Conservation (phyloP, 2,888 invertebrate genomes). For the Ectemnius cavifrons region DNA sequence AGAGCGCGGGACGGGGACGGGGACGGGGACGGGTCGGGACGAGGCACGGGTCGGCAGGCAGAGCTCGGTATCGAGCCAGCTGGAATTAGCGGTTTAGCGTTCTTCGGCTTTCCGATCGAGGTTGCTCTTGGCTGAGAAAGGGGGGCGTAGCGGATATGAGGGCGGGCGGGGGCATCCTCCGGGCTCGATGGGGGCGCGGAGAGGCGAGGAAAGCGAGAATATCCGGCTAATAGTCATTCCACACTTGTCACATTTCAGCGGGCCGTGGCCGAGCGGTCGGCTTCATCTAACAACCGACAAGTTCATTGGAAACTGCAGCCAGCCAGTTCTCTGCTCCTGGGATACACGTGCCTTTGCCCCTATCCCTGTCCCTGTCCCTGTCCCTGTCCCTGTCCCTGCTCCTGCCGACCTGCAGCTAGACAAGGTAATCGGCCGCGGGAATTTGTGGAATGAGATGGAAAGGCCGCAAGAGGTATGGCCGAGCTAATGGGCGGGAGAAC, state of each 20-base stretch:
- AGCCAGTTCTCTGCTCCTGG: neutral
- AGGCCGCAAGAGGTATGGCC: neutral
- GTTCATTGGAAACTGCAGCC: no score
- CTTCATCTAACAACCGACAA: no score
- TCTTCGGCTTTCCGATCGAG: neutral
- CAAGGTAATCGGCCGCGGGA: neutral
- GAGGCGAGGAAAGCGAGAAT: no score
- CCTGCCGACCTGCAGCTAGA: no score
- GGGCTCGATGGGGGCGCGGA: no score
- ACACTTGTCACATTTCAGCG: no score
- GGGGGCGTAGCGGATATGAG: neutral
- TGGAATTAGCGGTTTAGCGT: slow-evolving; percentile 9
- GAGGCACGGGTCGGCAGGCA: neutral
- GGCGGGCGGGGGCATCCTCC: no score
- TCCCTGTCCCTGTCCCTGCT: no score
- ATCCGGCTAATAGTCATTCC: no score
- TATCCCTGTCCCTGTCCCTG: no score
- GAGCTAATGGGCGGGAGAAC: neutral
- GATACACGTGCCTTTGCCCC: neutral
- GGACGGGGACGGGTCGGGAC: neutral
- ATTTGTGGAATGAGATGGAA: slow-evolving; percentile 1
- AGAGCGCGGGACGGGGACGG: neutral
- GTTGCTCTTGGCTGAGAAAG: neutral
- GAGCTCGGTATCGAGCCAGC: slow-evolving; percentile 1
- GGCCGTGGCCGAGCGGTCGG: no score